Conservation (phyloP, 1,140 invertebrate genomes). For the Telenomus remus region DNA sequence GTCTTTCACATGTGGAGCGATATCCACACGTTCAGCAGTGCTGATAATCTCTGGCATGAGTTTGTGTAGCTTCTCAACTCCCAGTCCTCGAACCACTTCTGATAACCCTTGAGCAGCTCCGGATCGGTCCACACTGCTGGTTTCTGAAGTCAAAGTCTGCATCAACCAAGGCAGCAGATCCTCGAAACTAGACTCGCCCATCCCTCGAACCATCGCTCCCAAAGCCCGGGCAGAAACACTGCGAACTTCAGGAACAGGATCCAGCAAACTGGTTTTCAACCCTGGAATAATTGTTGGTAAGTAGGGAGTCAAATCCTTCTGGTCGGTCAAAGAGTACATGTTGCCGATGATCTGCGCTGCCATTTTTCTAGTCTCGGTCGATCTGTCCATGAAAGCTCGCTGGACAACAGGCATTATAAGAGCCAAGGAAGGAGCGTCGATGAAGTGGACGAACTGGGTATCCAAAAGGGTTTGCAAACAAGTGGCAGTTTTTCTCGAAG, state of each 20-base stretch:
- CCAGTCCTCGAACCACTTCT: conserved; percentile 96
- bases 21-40: conserved; percentile 94
- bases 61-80: conserved; percentile 95
- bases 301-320: conserved; percentile 98
- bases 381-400: conserved; percentile 96
- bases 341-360: conserved; percentile 99
- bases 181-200: conserved; percentile 96
- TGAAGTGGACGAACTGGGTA: conserved; percentile 99
- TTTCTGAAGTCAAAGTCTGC: conserved; percentile 97
- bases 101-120: conserved; percentile 98
- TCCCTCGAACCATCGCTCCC: conserved; percentile 97
- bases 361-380: conserved; percentile 98
- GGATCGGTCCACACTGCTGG: conserved; percentile 95
- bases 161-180: conserved; percentile 98
- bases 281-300: conserved; percentile 97
- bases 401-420: conserved; percentile 99
- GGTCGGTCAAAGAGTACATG: conserved; percentile 99
- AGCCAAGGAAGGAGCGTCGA: conserved; percentile 98
- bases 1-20: conserved; percentile 98
- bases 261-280: conserved; percentile 95
- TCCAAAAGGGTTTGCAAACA: conserved; percentile 95
- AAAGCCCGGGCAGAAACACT: conserved; percentile 94
- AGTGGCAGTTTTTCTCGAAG: conserved; percentile 93
- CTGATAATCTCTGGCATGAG: conserved; percentile 99
- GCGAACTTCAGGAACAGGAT: conserved; percentile 97